These are phyloP conservation scores for Polypterus bichir DNA, from an alignment of 2,113 vertebrate species.

Conservation along the genomic window DNA sequence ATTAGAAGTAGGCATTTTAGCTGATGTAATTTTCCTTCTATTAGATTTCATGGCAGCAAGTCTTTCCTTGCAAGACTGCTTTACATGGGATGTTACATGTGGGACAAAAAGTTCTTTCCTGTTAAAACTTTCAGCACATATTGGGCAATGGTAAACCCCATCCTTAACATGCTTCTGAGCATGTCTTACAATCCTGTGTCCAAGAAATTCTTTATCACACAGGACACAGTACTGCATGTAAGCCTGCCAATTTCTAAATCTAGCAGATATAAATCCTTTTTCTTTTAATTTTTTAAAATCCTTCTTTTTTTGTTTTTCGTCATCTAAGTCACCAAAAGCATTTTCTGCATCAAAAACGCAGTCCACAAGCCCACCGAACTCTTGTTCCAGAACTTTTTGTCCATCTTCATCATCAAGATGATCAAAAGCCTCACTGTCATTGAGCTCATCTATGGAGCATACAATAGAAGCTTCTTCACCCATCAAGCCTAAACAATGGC, in stretches of 20 bases:
- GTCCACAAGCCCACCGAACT: conserved; percentile 55
- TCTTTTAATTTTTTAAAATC: conserved; percentile 82
- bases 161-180: conserved; percentile 83
- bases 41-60: conserved; percentile 79
- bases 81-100: conserved; percentile 89
- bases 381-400: conserved; percentile 41
- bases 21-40: conserved; percentile 61
- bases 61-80: conserved; percentile 87
- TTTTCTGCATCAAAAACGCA: conserved; percentile 53
- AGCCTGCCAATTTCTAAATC: conserved; percentile 91
- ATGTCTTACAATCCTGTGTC: conserved; percentile 88
- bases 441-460: conserved; percentile 87
- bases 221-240: conserved; percentile 97
- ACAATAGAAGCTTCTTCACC: conserved; percentile 94
- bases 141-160: conserved; percentile 82
- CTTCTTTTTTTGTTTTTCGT: conserved; percentile 74
- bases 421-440: conserved; percentile 78
- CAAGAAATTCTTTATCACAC: conserved; percentile 94
- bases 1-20: conserved; percentile 49
- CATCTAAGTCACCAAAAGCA: conserved; percentile 55
- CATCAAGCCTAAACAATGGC: conserved; percentile 86
- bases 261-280: conserved; percentile 80
- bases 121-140: conserved; percentile 82
- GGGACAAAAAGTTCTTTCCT: conserved; percentile 83
- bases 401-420: conserved; percentile 59